These are phyloP conservation scores for Anastrepha obliqua DNA, from an alignment of 1,140 invertebrate species.

Conservation along the genomic window DNA sequence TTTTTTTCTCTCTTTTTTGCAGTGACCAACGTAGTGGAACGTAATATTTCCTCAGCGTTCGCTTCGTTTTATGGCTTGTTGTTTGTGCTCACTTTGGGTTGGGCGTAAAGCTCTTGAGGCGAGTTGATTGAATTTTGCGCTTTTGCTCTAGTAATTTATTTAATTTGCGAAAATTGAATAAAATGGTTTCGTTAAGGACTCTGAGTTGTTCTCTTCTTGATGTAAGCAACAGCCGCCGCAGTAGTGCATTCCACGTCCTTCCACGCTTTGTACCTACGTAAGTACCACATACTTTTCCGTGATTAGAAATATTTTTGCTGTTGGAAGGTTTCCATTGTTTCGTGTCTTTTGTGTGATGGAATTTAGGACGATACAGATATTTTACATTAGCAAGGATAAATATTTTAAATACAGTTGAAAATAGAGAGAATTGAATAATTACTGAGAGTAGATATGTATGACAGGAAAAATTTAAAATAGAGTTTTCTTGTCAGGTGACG, in stretches of 20 bases:
- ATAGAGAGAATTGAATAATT: constrained; percentile 3
- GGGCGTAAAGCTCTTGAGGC: constrained; percentile 54
- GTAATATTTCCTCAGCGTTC: constrained; percentile 45
- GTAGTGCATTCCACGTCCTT: neutral
- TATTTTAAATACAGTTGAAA: neutral
- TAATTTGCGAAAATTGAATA: constrained; percentile 56
- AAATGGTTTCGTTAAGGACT: constrained; percentile 50
- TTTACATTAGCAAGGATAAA: constrained; percentile 9
- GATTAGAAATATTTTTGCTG: constrained; percentile 33
- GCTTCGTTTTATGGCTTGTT: neutral
- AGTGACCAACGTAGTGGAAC: constrained; percentile 43
- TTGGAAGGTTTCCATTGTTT: neutral
- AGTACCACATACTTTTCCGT: neutral
- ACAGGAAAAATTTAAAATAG: neutral
- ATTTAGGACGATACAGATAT: constrained; percentile 5
- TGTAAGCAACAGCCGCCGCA: neutral
- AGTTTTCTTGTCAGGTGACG: too few species aligned
- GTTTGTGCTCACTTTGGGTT: neutral
- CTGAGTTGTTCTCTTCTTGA: neutral
- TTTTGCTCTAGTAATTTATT: constrained; percentile 55
- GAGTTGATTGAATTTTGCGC: constrained; percentile 56
- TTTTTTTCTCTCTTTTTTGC: neutral
- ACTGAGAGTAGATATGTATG: neutral
- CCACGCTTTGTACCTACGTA: neutral
- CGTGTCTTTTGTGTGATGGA: constrained; percentile 20